Evolutionary conservation across 2,797 vertebrate species (phyloP).

Genomic region (Rhabdomys pumilio): DNA sequence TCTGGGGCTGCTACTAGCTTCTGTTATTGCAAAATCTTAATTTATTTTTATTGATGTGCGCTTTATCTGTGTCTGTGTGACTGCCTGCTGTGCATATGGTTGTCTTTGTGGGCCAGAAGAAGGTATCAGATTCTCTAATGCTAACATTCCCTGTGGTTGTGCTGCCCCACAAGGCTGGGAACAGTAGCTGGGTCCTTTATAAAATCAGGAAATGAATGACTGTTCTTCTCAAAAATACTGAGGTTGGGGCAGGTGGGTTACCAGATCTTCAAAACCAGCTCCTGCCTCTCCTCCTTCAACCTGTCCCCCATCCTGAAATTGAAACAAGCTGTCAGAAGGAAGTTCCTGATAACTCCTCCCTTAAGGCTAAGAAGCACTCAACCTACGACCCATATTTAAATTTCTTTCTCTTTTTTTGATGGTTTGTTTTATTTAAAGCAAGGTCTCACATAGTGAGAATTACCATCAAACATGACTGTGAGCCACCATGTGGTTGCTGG

Average conservation of each 20-base stretch:
- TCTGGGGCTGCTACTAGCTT: neutral
- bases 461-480: neutral
- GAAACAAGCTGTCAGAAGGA: neutral
- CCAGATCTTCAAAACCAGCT: neutral
- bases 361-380: neutral
- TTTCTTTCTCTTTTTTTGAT: neutral
- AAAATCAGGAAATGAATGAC: neutral
- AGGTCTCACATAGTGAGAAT: neutral
- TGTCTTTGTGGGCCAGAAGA: neutral
- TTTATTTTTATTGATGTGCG: neutral
- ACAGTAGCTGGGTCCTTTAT: no score
- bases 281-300: neutral
- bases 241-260: neutral
- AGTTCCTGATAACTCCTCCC: neutral
- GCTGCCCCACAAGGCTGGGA: neutral
- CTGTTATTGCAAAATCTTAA: neutral
- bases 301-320: neutral
- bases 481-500: neutral
- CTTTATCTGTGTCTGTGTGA: neutral
- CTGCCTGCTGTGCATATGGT: neutral
- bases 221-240: neutral
- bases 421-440: neutral
- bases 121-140: neutral
- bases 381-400: neutral
- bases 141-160: neutral